Conservation (phyloP, 2,113 vertebrate genomes). For the Natator depressus region DNA sequence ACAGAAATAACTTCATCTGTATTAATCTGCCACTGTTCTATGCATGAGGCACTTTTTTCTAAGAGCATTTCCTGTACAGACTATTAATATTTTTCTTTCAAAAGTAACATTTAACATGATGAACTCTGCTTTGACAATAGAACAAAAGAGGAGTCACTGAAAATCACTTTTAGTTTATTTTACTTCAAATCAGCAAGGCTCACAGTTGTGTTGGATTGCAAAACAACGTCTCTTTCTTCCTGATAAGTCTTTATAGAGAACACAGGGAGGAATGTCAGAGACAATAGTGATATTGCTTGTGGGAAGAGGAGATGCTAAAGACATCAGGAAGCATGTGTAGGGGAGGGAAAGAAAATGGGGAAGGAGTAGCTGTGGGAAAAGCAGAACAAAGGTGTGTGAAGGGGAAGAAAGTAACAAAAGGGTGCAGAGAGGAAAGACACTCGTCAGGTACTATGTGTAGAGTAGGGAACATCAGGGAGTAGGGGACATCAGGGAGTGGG, state of each 20-base stretch:
- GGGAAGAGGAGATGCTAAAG: not conserved
- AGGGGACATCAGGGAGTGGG: not conserved
- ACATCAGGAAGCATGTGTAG: constrained; percentile 17
- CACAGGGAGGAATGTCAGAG: constrained; percentile 18
- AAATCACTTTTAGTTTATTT: constrained; percentile 34
- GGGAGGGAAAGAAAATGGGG: constrained; percentile 9
- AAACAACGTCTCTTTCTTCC: constrained; percentile 35
- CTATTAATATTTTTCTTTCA: constrained; percentile 23
- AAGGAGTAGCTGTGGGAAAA: not conserved
- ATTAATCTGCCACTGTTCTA: not conserved
- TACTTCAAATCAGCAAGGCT: constrained; percentile 48
- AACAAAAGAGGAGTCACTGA: constrained; percentile 41
- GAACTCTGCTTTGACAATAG: constrained; percentile 36
- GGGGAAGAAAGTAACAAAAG: constrained; percentile 20
- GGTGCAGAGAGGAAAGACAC: not conserved
- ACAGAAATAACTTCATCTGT: not conserved
- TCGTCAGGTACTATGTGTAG: not conserved
- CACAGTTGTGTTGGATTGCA: constrained; percentile 21
- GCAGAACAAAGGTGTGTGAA: not conserved
- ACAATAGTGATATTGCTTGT: constrained; percentile 22
- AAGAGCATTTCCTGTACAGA: not conserved
- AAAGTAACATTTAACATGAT: not conserved
- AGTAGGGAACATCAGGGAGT: not conserved
- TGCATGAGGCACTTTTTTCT: not conserved
- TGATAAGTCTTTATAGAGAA: constrained; percentile 20